A percentile compares a stretch with the other conserved stretches of the same genome.
Evolutionary conservation across 2,888 invertebrate species (phyloP).

Genomic region (Euphydryas editha): DNA sequence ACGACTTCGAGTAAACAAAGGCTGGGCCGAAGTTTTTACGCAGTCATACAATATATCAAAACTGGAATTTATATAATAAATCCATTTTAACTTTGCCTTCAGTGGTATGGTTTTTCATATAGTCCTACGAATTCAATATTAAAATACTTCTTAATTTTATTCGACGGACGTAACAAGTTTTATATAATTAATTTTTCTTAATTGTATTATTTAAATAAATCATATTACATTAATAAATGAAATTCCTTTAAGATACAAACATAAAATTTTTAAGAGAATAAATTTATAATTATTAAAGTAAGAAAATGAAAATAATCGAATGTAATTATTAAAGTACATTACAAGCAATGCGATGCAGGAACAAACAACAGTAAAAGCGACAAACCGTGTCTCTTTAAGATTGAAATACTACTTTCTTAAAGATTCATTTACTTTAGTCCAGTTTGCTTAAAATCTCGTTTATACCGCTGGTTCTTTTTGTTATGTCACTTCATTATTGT

Average conservation of each 20-base stretch:
- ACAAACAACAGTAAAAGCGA: slow-evolving; percentile 49
- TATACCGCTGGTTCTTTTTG: slow-evolving; percentile 35
- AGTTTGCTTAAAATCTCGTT: slow-evolving; percentile 49
- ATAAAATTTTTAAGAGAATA: no score
- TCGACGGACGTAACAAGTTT: neutral
- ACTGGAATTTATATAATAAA: slow-evolving; percentile 6
- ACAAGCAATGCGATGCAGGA: slow-evolving; percentile 40
- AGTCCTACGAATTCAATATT: neutral
- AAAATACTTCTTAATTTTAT: neutral
- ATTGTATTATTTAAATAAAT: neutral
- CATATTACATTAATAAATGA: no score
- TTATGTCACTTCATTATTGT: slow-evolving; percentile 37
- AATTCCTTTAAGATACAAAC: neutral
- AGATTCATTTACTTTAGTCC: slow-evolving; percentile 59
- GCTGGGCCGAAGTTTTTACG: slow-evolving; percentile 2
- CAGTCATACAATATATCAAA: neutral
- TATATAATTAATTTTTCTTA: neutral
- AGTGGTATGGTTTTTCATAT: neutral
- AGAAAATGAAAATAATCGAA: neutral
- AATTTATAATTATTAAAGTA: neutral
- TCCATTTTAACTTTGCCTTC: neutral
- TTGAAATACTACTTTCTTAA: slow-evolving; percentile 60
- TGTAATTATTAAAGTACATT: neutral
- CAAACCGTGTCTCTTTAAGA: slow-evolving; percentile 55
- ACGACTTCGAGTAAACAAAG: slow-evolving; percentile 20